phyloP scores from a whole-genome alignment of 2,797 vertebrate genomes.

The Pristis pectinata region DNA sequence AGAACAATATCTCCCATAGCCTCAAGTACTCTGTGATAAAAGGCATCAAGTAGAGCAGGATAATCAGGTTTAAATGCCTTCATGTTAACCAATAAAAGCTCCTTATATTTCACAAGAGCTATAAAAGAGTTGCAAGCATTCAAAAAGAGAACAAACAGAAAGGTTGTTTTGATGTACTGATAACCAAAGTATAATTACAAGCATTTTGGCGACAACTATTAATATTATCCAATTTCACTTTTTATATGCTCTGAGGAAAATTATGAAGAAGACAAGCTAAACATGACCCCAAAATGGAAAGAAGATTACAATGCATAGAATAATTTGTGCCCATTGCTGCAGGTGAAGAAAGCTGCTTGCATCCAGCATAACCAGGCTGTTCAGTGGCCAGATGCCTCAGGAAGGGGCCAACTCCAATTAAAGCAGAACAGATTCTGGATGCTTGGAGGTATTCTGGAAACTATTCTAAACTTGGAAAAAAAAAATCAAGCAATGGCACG shows the following conservation, averaged over 20 bases:
- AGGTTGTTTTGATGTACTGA: background rate
- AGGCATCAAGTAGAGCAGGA: background rate
- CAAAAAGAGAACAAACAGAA: background rate
- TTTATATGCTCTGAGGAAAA: background rate
- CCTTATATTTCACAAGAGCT: background rate
- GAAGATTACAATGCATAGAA: too few relatives aligned
- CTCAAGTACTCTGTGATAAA: background rate
- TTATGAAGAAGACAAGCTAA: background rate
- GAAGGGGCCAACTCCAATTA: too few relatives aligned
- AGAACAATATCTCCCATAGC: background rate
- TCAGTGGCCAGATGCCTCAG: too few relatives aligned
- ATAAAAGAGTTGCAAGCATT: background rate
- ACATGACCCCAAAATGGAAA: too few relatives aligned
- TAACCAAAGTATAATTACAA: background rate
- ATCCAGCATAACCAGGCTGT: too few relatives aligned
- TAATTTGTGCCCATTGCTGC: too few relatives aligned
- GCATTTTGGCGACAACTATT: background rate
- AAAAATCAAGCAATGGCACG: too few relatives aligned
- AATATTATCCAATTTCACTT: background rate
- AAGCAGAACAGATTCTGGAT: too few relatives aligned
- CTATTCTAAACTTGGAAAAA: too few relatives aligned
- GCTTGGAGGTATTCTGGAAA: too few relatives aligned
- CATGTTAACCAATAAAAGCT: background rate
- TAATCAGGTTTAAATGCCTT: background rate
- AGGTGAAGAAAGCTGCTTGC: too few relatives aligned